Evolutionary conservation across 2,113 vertebrate genomes (phyloP).

Genomic region (Scomber scombrus): DNA sequence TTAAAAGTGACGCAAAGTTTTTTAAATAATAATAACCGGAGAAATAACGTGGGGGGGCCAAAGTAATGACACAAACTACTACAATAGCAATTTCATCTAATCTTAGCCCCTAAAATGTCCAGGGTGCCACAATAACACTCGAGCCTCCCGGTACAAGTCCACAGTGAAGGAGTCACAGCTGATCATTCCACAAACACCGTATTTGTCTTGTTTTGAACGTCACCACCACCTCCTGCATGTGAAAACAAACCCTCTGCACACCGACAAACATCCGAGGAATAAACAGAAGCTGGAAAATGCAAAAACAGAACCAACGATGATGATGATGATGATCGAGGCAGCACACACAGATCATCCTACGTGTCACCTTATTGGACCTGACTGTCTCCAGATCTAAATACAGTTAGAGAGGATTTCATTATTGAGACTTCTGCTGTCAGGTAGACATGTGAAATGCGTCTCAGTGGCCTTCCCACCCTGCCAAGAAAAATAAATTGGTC

Average conservation of each 20-base stretch:
- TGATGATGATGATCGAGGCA: slow-evolving; percentile 20
- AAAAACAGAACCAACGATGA: not conserved
- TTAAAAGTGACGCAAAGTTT: no score
- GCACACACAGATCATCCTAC: slow-evolving; percentile 2
- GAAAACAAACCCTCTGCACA: not conserved
- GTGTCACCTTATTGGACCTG: slow-evolving; percentile 19
- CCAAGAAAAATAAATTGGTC: slow-evolving; percentile 74
- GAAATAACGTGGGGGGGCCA: no score
- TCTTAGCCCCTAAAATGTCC: no score
- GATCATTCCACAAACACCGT: not conserved
- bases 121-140: no score
- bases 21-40: no score
- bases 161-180: not conserved
- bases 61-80: no score
- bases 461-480: slow-evolving; percentile 64
- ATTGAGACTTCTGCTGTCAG: slow-evolving; percentile 56
- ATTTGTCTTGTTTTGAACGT: not conserved
- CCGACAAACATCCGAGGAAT: not conserved
- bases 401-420: slow-evolving; percentile 56
- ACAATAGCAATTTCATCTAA: no score
- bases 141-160: no score
- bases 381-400: slow-evolving; percentile 47
- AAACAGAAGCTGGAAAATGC: slow-evolving; percentile 21
- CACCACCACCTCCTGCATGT: not conserved
- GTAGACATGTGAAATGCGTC: slow-evolving; percentile 45